A percentile compares a stretch with the other conserved stretches of the same genome.
Conservation (phyloP, 30 jellyfish, hydroid and myxozoan genomes). For the Turritopsis dohrnii region DNA sequence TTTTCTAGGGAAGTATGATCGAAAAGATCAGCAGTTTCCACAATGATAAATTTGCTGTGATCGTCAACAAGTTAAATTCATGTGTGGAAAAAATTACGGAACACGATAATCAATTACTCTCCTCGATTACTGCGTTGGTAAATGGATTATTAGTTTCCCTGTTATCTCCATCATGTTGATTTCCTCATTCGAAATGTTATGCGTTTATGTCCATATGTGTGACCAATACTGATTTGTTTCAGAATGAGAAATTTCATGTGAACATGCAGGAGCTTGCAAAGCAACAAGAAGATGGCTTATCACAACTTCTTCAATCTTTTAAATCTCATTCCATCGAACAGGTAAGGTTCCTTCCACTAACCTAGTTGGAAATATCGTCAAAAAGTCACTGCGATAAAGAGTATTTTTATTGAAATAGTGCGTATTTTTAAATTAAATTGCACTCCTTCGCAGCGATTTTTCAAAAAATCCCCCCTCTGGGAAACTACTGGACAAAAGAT, state of each 20-base stretch:
- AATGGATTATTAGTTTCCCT: not conserved
- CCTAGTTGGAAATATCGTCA: too few species aligned
- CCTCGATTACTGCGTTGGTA: constrained; percentile 12
- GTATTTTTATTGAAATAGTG: too few species aligned
- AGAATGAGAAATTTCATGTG: constrained; percentile 11
- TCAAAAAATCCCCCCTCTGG: too few species aligned
- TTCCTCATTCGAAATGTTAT: not conserved
- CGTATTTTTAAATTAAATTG: too few species aligned
- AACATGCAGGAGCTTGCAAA: not conserved
- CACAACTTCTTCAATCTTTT: constrained; percentile 10
- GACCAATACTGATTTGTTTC: not conserved
- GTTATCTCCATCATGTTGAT: not conserved
- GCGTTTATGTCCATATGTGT: not conserved
- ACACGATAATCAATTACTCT: not conserved
- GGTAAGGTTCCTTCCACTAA: constrained; percentile 5
- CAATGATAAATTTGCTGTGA: constrained; percentile 10
- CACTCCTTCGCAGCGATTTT: too few species aligned
- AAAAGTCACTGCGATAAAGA: too few species aligned
- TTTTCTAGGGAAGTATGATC: not conserved
- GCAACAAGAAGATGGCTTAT: not conserved
- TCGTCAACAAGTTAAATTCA: not conserved
- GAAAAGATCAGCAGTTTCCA: constrained; percentile 11
- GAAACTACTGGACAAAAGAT: too few species aligned
- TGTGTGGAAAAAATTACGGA: constrained; percentile 22
- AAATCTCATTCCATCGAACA: constrained; percentile 14